Percentiles rank a stretch among this genome's conserved stretches.
Conservation (phyloP, 2,797 vertebrate genomes). For the Chiroxiphia lanceolata region DNA sequence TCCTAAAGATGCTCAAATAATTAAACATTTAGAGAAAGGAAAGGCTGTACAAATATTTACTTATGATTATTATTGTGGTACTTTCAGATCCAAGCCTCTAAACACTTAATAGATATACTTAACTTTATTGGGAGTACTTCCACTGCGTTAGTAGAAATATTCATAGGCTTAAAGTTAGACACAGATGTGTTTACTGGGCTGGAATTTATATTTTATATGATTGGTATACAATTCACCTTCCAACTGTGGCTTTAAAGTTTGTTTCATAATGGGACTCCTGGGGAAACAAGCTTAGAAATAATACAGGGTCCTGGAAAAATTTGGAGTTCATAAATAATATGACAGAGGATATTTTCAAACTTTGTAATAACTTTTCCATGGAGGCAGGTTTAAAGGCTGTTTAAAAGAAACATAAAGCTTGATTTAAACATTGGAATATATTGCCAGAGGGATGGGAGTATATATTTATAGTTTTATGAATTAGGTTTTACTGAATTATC, state of each 20-base stretch:
- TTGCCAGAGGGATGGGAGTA: conserved; percentile 27
- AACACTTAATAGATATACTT: conserved; percentile 38
- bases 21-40: conserved; percentile 66
- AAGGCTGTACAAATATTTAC: conserved; percentile 71
- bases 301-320: conserved; percentile 55
- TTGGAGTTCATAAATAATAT: conserved; percentile 60
- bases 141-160: conserved; percentile 27
- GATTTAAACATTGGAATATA: conserved; percentile 47
- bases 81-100: conserved; percentile 38
- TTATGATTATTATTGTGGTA: conserved; percentile 54
- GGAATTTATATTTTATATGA: conserved; percentile 15
- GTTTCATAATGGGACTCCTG: conserved; percentile 27
- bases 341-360: conserved; percentile 59
- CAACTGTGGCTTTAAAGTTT: conserved; percentile 28
- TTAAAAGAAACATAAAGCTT: conserved; percentile 58
- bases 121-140: conserved; percentile 30
- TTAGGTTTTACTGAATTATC: conserved; percentile 44
- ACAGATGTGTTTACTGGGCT: conserved; percentile 22
- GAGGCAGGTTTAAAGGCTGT: conserved; percentile 42
- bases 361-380: conserved; percentile 42
- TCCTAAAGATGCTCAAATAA: conserved; percentile 59
- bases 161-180: conserved; percentile 1
- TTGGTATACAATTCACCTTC: conserved; percentile 56
- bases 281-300: conserved; percentile 51
- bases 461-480: conserved; percentile 28